Percentiles rank a stretch among this genome's conserved stretches.
Evolutionary conservation across 2,888 invertebrate genomes (phyloP).

Genomic region (Oscheius sp.): DNA sequence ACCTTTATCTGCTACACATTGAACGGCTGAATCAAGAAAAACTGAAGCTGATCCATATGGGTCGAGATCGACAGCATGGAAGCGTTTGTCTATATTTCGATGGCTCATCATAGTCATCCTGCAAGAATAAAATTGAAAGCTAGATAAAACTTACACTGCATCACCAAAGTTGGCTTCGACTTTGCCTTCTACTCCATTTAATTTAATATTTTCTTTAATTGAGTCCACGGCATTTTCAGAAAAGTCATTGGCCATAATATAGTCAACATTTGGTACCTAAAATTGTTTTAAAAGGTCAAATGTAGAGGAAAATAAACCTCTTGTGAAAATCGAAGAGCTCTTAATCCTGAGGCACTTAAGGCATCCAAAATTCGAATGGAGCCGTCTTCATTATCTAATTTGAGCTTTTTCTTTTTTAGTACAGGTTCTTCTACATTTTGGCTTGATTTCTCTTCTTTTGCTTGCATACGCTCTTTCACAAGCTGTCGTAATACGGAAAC

Average conservation of each 20-base stretch:
- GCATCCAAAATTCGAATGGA: slow-evolving; percentile 83
- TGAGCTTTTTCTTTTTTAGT: slow-evolving; percentile 44
- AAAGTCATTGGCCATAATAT: slow-evolving; percentile 75
- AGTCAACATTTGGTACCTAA: slow-evolving; percentile 56
- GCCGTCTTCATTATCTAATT: slow-evolving; percentile 34
- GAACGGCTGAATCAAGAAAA: slow-evolving; percentile 88
- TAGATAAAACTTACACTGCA: slow-evolving; percentile 84
- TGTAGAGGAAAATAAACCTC: slow-evolving; percentile 75
- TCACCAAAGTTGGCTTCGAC: slow-evolving; percentile 84
- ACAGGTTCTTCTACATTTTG: slow-evolving; percentile 34
- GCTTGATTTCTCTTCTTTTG: background rate
- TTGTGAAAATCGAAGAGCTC: slow-evolving; percentile 94
- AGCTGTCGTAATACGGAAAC: slow-evolving; percentile 81
- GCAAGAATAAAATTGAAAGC: background rate
- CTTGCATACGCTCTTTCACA: slow-evolving; percentile 46
- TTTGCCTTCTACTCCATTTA: slow-evolving; percentile 81
- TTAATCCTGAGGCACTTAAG: slow-evolving; percentile 90
- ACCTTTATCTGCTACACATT: slow-evolving; percentile 72
- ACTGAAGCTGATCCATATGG: slow-evolving; percentile 94
- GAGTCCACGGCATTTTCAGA: slow-evolving; percentile 84
- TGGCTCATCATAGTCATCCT: slow-evolving; percentile 87
- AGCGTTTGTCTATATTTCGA: slow-evolving; percentile 77
- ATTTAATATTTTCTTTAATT: slow-evolving; percentile 82
- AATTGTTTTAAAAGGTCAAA: background rate
- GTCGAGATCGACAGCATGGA: slow-evolving; percentile 91